These are phyloP conservation scores for Axis porcinus DNA, from an alignment of 2,113 vertebrate genomes.

Conservation along the genomic window DNA sequence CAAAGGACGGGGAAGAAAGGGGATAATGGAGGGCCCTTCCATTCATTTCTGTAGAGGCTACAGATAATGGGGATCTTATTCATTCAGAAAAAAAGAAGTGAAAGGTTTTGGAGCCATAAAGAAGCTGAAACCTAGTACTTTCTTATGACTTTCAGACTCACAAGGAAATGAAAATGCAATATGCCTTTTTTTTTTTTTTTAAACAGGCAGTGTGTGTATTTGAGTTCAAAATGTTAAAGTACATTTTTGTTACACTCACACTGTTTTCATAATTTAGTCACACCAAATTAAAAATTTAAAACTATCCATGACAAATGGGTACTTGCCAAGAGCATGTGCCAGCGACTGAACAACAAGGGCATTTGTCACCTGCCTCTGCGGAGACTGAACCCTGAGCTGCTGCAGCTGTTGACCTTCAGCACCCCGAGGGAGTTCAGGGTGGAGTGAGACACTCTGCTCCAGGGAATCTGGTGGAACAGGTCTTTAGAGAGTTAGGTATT, in stretches of 20 bases:
- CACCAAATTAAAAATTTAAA: neutral
- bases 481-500: neutral
- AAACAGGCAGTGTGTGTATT: neutral
- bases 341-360: neutral
- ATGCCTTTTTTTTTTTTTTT: too few species aligned
- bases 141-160: neutral
- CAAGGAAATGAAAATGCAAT: neutral
- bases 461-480: neutral
- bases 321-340: neutral
- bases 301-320: neutral
- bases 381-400: neutral
- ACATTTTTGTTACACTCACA: neutral
- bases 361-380: neutral
- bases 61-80: neutral
- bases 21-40: neutral
- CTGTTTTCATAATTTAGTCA: neutral
- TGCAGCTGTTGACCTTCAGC: neutral
- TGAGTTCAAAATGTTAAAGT: neutral
- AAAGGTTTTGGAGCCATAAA: neutral
- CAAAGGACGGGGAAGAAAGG: neutral
- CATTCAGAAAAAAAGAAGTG: neutral
- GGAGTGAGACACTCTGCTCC: neutral
- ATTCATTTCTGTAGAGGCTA: neutral
- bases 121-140: neutral
- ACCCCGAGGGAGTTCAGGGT: neutral